These are phyloP conservation scores for Myocastor coypus DNA, from an alignment of 2,113 vertebrate species.

Conservation along the genomic window DNA sequence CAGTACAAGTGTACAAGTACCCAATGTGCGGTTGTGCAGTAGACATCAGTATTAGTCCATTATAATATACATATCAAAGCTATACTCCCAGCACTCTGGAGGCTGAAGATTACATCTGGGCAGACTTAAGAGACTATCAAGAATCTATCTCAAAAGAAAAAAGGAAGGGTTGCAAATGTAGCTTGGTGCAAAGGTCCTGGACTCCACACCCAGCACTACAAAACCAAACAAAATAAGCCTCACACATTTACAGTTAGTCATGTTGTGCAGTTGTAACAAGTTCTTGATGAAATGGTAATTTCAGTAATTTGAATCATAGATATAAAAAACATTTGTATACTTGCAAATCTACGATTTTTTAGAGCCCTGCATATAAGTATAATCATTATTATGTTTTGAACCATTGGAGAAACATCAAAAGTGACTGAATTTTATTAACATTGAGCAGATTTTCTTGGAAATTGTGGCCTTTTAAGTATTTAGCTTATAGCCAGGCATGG, in stretches of 20 bases:
- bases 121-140: not conserved
- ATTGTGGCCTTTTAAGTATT: not conserved
- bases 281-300: not conserved
- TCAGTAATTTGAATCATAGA: not conserved
- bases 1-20: not conserved
- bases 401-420: not conserved
- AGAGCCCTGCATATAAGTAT: not conserved
- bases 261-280: not conserved
- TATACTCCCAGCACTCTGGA: not conserved
- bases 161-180: not conserved
- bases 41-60: not conserved
- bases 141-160: not conserved
- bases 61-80: not conserved
- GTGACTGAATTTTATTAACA: not conserved
- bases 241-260: not conserved
- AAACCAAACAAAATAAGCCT: not conserved
- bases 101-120: not conserved
- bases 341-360: not conserved
- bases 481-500: too few species aligned
- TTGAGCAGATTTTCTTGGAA: not conserved
- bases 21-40: rapidly evolving
- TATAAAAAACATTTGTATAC: not conserved
- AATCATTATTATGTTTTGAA: not conserved
- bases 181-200: not conserved
- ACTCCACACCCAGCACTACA: not conserved